Evolutionary conservation across 2,797 vertebrate species (phyloP).

Genomic region (Eidolon dupreanum): DNA sequence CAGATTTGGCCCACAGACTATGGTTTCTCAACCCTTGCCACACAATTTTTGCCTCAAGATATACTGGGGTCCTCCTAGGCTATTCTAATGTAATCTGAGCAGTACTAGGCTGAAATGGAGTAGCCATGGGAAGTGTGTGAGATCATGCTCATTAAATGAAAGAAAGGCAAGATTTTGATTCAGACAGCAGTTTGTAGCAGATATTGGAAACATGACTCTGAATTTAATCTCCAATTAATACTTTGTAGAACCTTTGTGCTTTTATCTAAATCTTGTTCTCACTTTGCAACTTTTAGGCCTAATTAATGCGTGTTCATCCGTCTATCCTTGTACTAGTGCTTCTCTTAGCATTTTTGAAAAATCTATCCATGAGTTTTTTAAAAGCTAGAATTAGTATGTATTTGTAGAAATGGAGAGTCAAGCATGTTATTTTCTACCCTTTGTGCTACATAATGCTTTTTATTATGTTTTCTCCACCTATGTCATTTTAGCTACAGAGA

Average conservation of each 20-base stretch:
- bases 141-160: not conserved
- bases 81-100: not conserved
- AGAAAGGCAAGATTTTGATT: not conserved
- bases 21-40: not conserved
- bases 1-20: not conserved
- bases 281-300: not conserved
- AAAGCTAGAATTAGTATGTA: not conserved
- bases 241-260: not conserved
- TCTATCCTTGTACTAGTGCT: not conserved
- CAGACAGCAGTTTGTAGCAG: not conserved
- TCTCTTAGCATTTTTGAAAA: slow-evolving; percentile 15
- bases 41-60: not conserved
- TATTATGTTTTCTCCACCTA: not conserved
- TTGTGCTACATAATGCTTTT: not conserved
- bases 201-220: not conserved
- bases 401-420: not conserved
- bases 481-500: not conserved
- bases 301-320: not conserved
- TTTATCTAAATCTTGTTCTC: slow-evolving; percentile 22
- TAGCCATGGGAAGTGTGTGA: not conserved
- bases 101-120: not conserved
- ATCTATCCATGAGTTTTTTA: not conserved
- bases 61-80: not conserved
- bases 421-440: not conserved
- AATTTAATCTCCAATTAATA: not conserved